Percentiles rank a stretch among this genome's conserved stretches.
Evolutionary conservation across 2,113 vertebrate species (phyloP).

Genomic region (Eonycteris spelaea): DNA sequence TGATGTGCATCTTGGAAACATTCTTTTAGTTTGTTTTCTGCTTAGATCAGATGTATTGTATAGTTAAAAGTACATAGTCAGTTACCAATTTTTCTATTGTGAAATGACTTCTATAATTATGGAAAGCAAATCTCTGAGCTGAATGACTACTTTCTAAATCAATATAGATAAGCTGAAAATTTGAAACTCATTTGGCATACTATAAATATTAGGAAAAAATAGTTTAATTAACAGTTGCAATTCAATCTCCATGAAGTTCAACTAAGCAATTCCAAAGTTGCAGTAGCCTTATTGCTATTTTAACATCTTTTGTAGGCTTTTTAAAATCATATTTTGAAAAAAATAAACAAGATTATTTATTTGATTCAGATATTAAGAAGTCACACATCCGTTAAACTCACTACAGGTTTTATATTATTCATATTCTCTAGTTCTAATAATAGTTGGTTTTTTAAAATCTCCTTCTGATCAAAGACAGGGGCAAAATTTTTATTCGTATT

Average conservation of each 20-base stretch:
- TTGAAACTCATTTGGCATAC: background rate
- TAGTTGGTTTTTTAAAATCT: background rate
- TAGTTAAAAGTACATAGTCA: background rate
- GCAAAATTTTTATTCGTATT: background rate
- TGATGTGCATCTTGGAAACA: background rate
- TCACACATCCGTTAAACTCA: background rate
- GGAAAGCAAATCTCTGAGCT: background rate
- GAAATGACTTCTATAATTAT: background rate
- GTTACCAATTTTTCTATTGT: background rate
- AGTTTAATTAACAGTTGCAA: background rate
- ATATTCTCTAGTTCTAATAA: background rate
- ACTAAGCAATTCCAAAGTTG: background rate
- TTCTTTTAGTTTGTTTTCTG: background rate
- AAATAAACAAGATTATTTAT: background rate
- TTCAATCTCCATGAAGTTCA: background rate
- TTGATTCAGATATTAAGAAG: background rate
- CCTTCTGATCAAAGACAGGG: background rate
- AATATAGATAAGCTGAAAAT: background rate
- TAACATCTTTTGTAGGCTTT: background rate
- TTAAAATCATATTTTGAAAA: constrained; percentile 36
- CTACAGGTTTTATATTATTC: background rate
- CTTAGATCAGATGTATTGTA: background rate
- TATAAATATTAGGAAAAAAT: background rate
- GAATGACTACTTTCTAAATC: background rate
- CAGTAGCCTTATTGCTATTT: background rate